Evolutionary conservation across 2,797 vertebrate species (phyloP).

Genomic region (Pitangus sulphuratus): DNA sequence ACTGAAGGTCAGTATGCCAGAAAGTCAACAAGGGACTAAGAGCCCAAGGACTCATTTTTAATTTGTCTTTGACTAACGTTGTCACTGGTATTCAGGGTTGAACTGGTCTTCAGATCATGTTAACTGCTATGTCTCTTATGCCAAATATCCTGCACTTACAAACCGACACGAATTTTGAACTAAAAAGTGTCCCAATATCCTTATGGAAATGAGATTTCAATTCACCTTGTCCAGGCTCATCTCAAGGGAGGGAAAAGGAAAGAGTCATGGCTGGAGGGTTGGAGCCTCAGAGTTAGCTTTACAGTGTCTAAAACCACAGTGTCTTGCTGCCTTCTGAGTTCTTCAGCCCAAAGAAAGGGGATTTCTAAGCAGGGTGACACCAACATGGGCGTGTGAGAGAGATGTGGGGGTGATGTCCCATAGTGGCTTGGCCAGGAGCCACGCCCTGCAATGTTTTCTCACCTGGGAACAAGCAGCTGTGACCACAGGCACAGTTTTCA

Average conservation of each 20-base stretch:
- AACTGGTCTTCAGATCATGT: neutral
- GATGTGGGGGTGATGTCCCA: neutral
- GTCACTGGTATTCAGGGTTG: neutral
- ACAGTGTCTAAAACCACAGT: neutral
- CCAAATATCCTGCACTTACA: neutral
- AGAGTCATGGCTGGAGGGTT: neutral
- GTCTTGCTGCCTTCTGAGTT: neutral
- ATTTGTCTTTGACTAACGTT: neutral
- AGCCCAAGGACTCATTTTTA: neutral
- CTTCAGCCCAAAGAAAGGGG: neutral
- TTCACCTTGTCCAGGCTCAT: neutral
- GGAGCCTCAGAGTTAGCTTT: neutral
- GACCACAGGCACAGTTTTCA: neutral
- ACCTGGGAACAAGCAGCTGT: neutral
- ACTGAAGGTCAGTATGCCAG: neutral
- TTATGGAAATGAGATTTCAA: neutral
- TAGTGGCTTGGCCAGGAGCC: neutral
- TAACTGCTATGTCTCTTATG: neutral
- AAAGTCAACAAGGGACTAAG: neutral
- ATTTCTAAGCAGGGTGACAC: neutral
- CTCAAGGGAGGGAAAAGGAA: neutral
- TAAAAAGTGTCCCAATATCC: neutral
- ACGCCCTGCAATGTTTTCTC: neutral
- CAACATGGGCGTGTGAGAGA: neutral
- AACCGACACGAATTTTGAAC: rapidly evolving